These are phyloP conservation scores for Melitaea cinxia DNA, from an alignment of 1,140 invertebrate species.

Conservation along the genomic window DNA sequence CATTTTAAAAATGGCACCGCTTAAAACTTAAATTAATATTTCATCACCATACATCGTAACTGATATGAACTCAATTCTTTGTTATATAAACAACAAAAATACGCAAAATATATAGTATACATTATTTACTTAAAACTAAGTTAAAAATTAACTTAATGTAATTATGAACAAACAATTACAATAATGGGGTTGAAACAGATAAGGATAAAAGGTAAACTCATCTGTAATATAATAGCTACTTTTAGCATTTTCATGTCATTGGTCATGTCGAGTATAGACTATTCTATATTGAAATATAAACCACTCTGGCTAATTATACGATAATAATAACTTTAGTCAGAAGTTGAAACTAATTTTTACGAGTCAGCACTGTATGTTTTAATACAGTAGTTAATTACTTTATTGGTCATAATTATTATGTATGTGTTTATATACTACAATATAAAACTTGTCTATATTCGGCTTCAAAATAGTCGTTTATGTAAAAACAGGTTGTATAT, in stretches of 20 bases:
- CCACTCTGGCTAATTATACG: background rate
- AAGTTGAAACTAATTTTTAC: background rate
- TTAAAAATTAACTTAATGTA: background rate
- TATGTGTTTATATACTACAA: background rate
- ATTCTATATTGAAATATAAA: background rate
- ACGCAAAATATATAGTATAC: background rate
- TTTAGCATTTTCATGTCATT: too few relatives aligned
- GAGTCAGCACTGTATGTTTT: too few relatives aligned
- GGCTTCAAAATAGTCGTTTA: background rate
- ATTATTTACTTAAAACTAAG: background rate
- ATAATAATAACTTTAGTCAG: too few relatives aligned
- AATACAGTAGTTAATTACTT: too few relatives aligned
- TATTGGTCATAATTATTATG: background rate
- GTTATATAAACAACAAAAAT: background rate
- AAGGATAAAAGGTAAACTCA: too few relatives aligned
- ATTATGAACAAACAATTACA: too few relatives aligned
- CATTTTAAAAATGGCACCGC: conserved; percentile 26
- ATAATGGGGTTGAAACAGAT: too few relatives aligned
- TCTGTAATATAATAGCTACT: too few relatives aligned
- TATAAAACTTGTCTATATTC: background rate
- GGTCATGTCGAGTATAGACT: background rate
- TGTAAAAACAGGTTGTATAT: background rate
- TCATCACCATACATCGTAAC: conserved; percentile 22
- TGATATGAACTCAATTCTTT: conserved; percentile 8
- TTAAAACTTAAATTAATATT: conserved; percentile 8